Conservation (phyloP, 1,140 invertebrate species). For the Sarcophaga peregrina region DNA sequence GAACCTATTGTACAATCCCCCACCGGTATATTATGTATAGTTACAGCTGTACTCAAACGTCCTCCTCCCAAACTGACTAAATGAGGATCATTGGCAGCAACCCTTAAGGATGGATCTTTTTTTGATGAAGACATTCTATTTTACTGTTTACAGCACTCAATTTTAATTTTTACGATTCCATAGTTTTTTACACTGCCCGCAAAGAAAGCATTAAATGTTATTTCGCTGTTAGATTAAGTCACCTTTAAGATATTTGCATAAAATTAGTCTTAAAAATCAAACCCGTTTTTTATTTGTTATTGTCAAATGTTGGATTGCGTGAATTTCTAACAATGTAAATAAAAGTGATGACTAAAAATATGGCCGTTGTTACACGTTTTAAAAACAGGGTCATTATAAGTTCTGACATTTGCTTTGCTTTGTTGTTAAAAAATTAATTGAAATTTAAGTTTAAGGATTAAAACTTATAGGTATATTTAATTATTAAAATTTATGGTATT, state of each 20-base stretch:
- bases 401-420: background rate
- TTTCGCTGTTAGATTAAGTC: constrained; percentile 4
- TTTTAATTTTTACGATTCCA: background rate
- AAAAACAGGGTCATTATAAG: background rate
- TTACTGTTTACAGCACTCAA: background rate
- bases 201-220: background rate
- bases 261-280: constrained; percentile 7
- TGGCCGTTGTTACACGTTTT: background rate
- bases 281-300: constrained; percentile 1
- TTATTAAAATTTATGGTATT: too few species aligned
- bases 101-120: constrained; percentile 69
- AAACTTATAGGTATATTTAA: too few species aligned
- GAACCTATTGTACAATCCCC: constrained; percentile 81
- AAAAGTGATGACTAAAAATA: constrained; percentile 1
- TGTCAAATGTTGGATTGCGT: background rate
- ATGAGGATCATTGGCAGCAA: constrained; percentile 88
- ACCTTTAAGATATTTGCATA: background rate
- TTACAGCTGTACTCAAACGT: constrained; percentile 88
- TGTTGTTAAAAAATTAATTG: too few species aligned
- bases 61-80: constrained; percentile 89
- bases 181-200: background rate
- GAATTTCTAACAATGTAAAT: constrained; percentile 21
- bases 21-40: constrained; percentile 84
- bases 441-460: too few species aligned
- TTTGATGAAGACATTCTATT: constrained; percentile 61